Evolutionary conservation across 2,113 vertebrate species (phyloP).

Genomic region (Brienomyrus brachyistius): DNA sequence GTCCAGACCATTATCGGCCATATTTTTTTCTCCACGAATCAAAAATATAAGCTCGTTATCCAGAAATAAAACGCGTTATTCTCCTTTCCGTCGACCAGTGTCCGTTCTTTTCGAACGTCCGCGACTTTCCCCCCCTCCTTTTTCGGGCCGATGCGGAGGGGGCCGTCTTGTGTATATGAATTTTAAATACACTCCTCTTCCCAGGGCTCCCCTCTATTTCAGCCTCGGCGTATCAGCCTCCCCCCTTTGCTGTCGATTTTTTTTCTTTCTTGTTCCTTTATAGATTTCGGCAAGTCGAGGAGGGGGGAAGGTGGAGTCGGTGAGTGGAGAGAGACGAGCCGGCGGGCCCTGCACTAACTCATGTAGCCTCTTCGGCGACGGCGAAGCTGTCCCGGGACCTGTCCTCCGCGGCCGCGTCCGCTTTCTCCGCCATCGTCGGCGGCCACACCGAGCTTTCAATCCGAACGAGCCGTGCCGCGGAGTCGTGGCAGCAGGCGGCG

Average conservation of each 20-base stretch:
- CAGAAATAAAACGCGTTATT: conserved; percentile 50
- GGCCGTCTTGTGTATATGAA: conserved; percentile 59
- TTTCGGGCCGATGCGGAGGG: conserved; percentile 67
- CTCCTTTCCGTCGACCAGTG: conserved; percentile 46
- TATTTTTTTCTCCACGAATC: conserved; percentile 73
- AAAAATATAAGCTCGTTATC: conserved; percentile 67
- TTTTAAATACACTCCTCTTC: conserved; percentile 61
- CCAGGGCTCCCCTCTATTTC: conserved; percentile 72
- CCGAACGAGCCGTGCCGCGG: conserved; percentile 21
- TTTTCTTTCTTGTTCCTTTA: conserved; percentile 59
- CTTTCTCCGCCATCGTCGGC: conserved; percentile 55
- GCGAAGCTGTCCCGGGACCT: conserved; percentile 39
- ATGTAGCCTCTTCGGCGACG: conserved; percentile 45
- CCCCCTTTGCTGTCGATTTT: conserved; percentile 64
- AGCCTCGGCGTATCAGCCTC: conserved; percentile 68
- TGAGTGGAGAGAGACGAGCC: conserved; percentile 49
- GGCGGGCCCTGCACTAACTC: conserved; percentile 55
- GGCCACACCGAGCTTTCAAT: conserved; percentile 42
- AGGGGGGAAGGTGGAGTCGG: conserved; percentile 53
- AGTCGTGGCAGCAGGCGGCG: conserved; percentile 21
- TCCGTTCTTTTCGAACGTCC: conserved; percentile 42
- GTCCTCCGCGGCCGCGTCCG: conserved; percentile 50
- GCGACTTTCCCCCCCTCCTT: conserved; percentile 65
- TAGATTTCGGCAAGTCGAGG: conserved; percentile 67
- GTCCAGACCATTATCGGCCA: conserved; percentile 99